A percentile compares a stretch with the other conserved stretches of the same genome.
Evolutionary conservation across 1,140 invertebrate genomes (phyloP).

Genomic region (Drosophila erecta): DNA sequence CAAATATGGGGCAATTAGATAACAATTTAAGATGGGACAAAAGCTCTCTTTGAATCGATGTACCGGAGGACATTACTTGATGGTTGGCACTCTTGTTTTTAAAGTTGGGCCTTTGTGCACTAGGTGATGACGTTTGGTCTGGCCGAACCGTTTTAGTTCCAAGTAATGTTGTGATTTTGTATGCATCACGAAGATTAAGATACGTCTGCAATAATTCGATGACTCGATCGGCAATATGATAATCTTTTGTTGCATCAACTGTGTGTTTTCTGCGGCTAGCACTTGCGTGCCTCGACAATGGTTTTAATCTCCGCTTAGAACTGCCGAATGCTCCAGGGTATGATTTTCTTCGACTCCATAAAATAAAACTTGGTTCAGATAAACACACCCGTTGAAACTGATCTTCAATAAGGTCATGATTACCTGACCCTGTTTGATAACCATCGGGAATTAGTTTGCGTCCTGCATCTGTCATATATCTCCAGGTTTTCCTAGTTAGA

Average conservation of each 20-base stretch:
- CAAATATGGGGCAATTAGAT: conserved; percentile 11
- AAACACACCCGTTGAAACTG: conserved; percentile 93
- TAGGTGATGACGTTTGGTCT: conserved; percentile 73
- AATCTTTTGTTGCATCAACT: conserved; percentile 84
- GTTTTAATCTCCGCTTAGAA: conserved; percentile 85
- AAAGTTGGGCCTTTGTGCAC: conserved; percentile 53
- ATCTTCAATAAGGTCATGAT: conserved; percentile 91
- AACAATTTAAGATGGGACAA: conserved; percentile 41
- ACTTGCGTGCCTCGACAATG: conserved; percentile 48
- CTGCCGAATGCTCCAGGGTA: conserved; percentile 88
- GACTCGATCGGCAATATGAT: conserved; percentile 52
- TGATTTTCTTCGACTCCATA: conserved; percentile 91
- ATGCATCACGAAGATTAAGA: conserved; percentile 64
- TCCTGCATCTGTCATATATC: conserved; percentile 95
- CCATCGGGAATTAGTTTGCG: conserved; percentile 92
- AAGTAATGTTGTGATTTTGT: conserved; percentile 65
- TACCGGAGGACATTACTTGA: not conserved
- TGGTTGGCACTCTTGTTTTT: conserved; percentile 4
- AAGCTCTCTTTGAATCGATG: conserved; percentile 16
- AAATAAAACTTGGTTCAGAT: conserved; percentile 90
- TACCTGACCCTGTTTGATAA: conserved; percentile 88
- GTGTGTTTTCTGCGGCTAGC: conserved; percentile 84
- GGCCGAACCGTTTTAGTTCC: conserved; percentile 71
- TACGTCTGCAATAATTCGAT: conserved; percentile 68
- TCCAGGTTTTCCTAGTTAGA: conserved; percentile 94